Base-by-base conservation (phyloP, 2,113 vertebrate genomes). In the Strigops habroptila region DNA sequence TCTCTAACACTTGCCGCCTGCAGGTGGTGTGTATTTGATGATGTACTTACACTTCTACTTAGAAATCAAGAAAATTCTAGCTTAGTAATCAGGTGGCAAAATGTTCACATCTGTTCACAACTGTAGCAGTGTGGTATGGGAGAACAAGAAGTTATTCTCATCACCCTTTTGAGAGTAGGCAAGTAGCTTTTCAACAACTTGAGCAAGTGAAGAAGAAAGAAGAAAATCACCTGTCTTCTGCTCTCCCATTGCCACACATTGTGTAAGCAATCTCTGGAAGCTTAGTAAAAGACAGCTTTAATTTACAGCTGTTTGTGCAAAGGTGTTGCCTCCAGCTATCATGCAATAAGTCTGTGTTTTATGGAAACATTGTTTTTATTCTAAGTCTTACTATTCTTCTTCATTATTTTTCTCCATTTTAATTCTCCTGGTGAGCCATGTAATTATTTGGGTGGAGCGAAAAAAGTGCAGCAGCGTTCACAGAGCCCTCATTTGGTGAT, bases 331-430 rank as follows among this genome's bases (percentile, higher is more conserved):
- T 97, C 94, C 93, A 91, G 84, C 94, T 96, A 94, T 97, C 97
- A 97, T 31, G 96, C 98, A 98, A 97, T 98, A 98, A 97, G 97
- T 97, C 80, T 94, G 74, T 97, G 92, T 96, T 85, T 97, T 93
- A 97, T 89, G 93, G 85, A 93, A 97, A 95, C 43, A 6, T 96
- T 95, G 37, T 48, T 95, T 95, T 96, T 96, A 79, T 95, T 67
- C 30, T 71, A 68, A 76, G 83, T 95, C 90, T 95, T 90, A 63
- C 10, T 87, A 43, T 70, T 87, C 85, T 93, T 96, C 88, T 96
- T 65, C 68, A 84, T 97, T 97, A 37, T 65, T 87, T 87, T 93
- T 96, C 88, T 96, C 73, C 68, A 84, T 97, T 97, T 96, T 95
- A 91, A 92, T 95, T 96, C 87, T 95, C 82, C 57, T 89, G 51